Base-by-base conservation (phyloP, 1,140 invertebrate genomes). In the Anoplophora glabripennis region DNA sequence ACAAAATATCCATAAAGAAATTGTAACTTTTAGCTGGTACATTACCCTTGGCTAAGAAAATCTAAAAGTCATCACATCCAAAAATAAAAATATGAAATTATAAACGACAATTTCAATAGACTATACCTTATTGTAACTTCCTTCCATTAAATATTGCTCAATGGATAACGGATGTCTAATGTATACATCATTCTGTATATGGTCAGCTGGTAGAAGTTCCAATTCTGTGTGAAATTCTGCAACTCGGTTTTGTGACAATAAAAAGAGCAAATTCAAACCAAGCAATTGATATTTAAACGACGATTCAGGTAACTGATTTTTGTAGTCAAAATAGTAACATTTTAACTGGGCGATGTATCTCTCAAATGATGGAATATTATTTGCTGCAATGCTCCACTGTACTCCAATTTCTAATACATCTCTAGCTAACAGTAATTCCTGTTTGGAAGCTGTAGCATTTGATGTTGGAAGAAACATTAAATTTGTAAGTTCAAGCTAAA, bases 101-200 rank as follows among this genome's bases (percentile, higher is more conserved):
- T n/a, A n/a, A n/a, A n/a, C n/a, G n/a, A n/a, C n/a, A n/a, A 28
- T 28, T 2, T 28, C 2, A 3, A 28, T 28, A 34, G 45, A 17
- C 62, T 63, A 64, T 75, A 89, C 87, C 79, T 99, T 99, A 75
- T 99, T 99, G 72, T 99, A 99, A 57, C 93, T 95, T 28, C 98
- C 97, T 79, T 99, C 98, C 96, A 99, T 99, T 40, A 99, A 82
- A 78, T 96, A 98, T 73, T 99, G 97, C 72, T 99, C 97, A 63
- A 99, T 81, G 34, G 92, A 93, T 0, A 99, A 82, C 0, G 97
- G 95, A 76, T 98, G 94, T 62, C 87, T 85, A 35, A 99, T 96
- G 76, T 97, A 99, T 48, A 94, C 86, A 75, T 99, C 97, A 34
- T 86, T 87, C 74, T 96, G 89, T 68, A 99, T 90, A 49, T 93